Base-by-base conservation (phyloP, 1,140 invertebrate species). In the Anadara kagoshimensis region DNA sequence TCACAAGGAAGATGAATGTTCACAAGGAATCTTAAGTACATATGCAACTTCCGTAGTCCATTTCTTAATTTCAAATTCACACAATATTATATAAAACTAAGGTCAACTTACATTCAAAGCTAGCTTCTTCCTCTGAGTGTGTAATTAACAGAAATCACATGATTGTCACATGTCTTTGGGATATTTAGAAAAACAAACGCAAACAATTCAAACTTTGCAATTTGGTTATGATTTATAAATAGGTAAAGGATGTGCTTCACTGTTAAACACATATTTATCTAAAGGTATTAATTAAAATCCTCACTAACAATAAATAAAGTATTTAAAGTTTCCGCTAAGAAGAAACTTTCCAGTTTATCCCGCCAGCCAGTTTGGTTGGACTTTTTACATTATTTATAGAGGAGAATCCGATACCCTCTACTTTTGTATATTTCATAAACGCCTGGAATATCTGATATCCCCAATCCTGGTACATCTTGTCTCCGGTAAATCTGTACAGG, bases 191-290 rank as follows among this genome's bases (percentile, higher is more conserved):
- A n/a, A n/a, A n/a, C n/a, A n/a, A n/a, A n/a, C n/a, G n/a, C n/a
- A n/a, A n/a, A n/a, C n/a, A n/a, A n/a, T n/a, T n/a, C n/a, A n/a
- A n/a, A n/a, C n/a, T n/a, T n/a, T n/a, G n/a, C n/a, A n/a, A n/a
- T n/a, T n/a, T n/a, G n/a, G n/a, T n/a, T n/a, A n/a, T n/a, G n/a
- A n/a, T n/a, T n/a, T n/a, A 76, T 85, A 94, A 73, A 99, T 94
- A 24, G 97, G 97, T 75, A 99, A 90, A 14, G 97, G 95, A 91
- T 99, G 98, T 29, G 96, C 98, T 91, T 99, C 98, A 0, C 97
- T 99, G 87, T 99, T 99, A 90, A 99, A 97, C 7, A 99, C 97
- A 96, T 96, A 99, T 81, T 98, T 93, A 88, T 99, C 95, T 41
- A 99, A 91, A 5, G 95, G 93, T 76, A 99, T 92, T 68, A 98